Evolutionary conservation across 1,140 invertebrate species (phyloP).

Genomic region (Battus philenor): DNA sequence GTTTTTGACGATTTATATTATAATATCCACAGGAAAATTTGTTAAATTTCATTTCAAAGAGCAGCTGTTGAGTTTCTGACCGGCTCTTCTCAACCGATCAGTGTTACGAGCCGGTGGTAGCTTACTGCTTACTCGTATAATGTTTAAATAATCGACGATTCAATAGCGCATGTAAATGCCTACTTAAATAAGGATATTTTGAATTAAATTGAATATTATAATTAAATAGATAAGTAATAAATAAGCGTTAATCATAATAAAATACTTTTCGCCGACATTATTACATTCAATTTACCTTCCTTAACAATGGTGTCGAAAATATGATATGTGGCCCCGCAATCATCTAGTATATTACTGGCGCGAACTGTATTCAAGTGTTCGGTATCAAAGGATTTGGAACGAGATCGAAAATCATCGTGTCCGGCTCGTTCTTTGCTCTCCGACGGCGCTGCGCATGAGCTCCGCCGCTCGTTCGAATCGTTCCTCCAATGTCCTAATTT

Average conservation of each 20-base stretch:
- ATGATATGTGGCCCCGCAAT: conserved; percentile 87
- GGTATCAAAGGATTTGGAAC: conserved; percentile 86
- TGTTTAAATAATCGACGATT: no score
- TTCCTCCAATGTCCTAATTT: conserved; percentile 80
- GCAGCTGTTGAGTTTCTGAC: no score
- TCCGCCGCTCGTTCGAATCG: conserved; percentile 74
- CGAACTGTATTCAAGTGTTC: conserved; percentile 68
- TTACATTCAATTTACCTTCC: conserved; percentile 79
- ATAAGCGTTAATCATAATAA: not conserved
- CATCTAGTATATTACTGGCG: conserved; percentile 71
- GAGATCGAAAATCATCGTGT: conserved; percentile 80
- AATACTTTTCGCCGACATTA: not conserved
- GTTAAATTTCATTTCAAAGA: no score
- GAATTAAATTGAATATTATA: no score
- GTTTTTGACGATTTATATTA: no score
- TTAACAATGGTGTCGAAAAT: conserved; percentile 87
- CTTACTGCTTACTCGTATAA: no score
- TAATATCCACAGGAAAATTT: no score
- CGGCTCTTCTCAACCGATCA: no score
- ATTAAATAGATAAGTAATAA: not conserved
- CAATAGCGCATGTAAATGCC: no score
- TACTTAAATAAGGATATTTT: no score
- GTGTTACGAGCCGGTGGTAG: no score
- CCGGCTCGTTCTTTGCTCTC: conserved; percentile 59
- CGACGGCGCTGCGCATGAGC: conserved; percentile 71